A percentile compares a stretch with the other conserved stretches of the same genome.
These are phyloP conservation scores for Octopus bimaculoides DNA, from an alignment of 1,140 invertebrate species.

Conservation along the genomic window DNA sequence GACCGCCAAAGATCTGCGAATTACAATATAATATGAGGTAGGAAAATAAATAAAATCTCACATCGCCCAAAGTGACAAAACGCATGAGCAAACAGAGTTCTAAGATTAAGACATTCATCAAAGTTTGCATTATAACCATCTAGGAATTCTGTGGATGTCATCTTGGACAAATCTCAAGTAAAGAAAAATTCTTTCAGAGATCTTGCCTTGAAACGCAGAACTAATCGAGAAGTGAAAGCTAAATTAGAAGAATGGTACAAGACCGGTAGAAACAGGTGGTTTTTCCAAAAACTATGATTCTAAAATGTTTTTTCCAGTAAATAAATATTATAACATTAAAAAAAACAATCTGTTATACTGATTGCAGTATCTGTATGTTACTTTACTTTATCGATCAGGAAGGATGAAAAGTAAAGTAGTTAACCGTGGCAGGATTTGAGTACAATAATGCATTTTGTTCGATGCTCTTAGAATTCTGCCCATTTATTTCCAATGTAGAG, in stretches of 20 bases:
- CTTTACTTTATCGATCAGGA: too few relatives aligned
- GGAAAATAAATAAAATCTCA: too few relatives aligned
- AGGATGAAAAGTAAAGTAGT: too few relatives aligned
- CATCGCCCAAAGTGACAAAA: constrained; percentile 90
- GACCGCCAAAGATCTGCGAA: too few relatives aligned
- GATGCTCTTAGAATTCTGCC: too few relatives aligned
- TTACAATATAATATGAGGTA: too few relatives aligned
- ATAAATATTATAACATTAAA: not conserved
- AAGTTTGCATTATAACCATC: constrained; percentile 93
- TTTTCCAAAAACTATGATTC: constrained; percentile 97
- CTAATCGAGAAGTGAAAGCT: constrained; percentile 85
- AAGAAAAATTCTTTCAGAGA: constrained; percentile 92
- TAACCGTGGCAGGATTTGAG: too few relatives aligned
- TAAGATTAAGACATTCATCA: constrained; percentile 97
- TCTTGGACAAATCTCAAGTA: constrained; percentile 78
- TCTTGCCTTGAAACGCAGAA: constrained; percentile 91
- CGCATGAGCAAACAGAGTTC: constrained; percentile 96
- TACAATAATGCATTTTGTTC: too few relatives aligned
- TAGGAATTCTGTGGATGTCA: constrained; percentile 89
- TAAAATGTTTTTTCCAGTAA: constrained; percentile 62
- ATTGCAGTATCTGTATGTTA: too few relatives aligned
- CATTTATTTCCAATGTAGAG: too few relatives aligned
- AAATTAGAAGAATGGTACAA: constrained; percentile 94
- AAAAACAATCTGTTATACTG: too few relatives aligned
- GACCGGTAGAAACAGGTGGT: constrained; percentile 97